A percentile compares a stretch with the other conserved stretches of the same genome.
Evolutionary conservation across 2,113 vertebrate genomes (phyloP).

Genomic region (Acrocephalus kingi): DNA sequence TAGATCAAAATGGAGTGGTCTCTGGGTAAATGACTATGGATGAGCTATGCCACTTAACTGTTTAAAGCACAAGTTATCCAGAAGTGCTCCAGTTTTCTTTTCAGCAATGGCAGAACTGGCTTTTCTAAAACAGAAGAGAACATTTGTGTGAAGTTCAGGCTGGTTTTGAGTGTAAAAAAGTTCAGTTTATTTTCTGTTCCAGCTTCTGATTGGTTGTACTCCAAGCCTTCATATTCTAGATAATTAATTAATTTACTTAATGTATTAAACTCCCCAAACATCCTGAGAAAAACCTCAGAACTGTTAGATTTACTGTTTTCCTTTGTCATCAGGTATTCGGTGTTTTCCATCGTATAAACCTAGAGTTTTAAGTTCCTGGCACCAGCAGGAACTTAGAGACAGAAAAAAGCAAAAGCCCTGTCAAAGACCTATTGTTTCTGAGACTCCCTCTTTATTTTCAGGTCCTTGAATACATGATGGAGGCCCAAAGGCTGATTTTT

Average conservation of each 20-base stretch:
- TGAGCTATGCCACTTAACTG: background rate
- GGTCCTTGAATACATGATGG: background rate
- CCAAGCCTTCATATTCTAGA: background rate
- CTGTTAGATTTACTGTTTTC: background rate
- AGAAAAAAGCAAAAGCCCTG: background rate
- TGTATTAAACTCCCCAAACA: background rate
- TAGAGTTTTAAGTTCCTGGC: background rate
- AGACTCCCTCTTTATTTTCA: background rate
- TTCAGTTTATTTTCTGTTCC: background rate
- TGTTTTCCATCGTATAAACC: background rate
- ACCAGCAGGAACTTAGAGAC: background rate
- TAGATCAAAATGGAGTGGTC: background rate
- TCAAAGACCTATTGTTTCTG: background rate
- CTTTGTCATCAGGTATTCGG: conserved; percentile 13
- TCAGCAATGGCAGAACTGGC: background rate
- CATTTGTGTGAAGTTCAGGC: background rate
- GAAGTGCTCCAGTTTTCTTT: background rate
- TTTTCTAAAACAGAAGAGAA: background rate
- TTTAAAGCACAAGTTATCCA: background rate
- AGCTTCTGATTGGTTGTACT: background rate
- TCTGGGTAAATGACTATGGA: background rate
- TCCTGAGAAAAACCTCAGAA: background rate
- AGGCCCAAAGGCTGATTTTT: background rate
- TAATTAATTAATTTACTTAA: background rate
- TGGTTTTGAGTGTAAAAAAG: background rate